Conservation (phyloP, 2,113 vertebrate genomes). For the Laticauda laticaudata region DNA sequence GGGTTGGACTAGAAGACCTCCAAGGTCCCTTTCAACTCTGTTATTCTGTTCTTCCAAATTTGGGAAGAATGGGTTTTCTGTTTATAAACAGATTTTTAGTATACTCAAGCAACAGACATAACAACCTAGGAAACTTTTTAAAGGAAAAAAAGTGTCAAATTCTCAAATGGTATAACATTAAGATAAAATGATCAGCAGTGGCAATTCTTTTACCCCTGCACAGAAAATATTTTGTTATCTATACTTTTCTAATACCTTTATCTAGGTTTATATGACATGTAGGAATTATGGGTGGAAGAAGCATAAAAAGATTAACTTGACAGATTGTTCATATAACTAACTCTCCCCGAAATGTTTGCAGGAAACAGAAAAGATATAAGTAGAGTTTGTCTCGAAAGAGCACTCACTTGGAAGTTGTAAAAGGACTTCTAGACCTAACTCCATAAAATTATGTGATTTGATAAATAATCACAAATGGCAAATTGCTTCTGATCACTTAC, state of each 20-base stretch:
- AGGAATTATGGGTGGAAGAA: slow-evolving; percentile 2
- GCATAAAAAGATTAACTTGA: slow-evolving; percentile 14
- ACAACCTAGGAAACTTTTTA: neutral
- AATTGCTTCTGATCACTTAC: slow-evolving; percentile 18
- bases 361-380: neutral
- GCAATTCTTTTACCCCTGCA: neutral
- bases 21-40: neutral
- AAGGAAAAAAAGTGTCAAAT: neutral
- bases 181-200: neutral
- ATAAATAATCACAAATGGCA: neutral
- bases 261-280: neutral
- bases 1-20: neutral
- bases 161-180: neutral
- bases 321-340: slow-evolving; percentile 23
- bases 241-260: slow-evolving; percentile 15
- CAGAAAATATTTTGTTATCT: neutral
- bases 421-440: slow-evolving; percentile 23
- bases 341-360: slow-evolving; percentile 16
- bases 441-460: neutral
- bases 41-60: neutral
- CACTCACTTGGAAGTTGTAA: slow-evolving; percentile 4
- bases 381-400: slow-evolving; percentile 9
- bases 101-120: neutral
- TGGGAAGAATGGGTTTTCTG: neutral
- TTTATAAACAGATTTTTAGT: neutral